Evolutionary conservation across 1,140 invertebrate genomes (phyloP).

Genomic region (Lepidostoma basale): DNA sequence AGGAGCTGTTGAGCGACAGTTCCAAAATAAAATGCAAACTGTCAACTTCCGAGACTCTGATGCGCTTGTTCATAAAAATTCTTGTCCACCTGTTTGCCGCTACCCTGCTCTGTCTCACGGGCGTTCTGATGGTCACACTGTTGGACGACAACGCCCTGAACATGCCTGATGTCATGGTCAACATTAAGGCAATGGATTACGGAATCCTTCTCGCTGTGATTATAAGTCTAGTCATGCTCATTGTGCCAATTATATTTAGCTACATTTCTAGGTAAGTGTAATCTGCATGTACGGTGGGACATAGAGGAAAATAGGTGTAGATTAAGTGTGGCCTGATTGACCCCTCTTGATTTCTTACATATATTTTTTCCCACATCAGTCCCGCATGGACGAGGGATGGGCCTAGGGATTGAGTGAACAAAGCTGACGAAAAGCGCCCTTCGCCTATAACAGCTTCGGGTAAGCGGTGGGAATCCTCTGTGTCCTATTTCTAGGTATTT

Average conservation of each 20-base stretch:
- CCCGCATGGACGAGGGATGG: no score
- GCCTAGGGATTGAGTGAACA: no score
- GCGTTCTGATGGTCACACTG: constrained; percentile 56
- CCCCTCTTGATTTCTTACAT: no score
- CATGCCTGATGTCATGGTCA: constrained; percentile 35
- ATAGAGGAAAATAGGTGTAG: no score
- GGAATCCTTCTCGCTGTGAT: constrained; percentile 47
- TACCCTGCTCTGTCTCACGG: constrained; percentile 53
- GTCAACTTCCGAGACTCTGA: constrained; percentile 13
- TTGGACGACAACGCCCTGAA: constrained; percentile 46
- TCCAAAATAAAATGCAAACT: constrained; percentile 47
- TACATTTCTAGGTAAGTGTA: constrained; percentile 50
- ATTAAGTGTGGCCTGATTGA: no score
- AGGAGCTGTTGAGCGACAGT: constrained; percentile 60
- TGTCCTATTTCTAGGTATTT: no score
- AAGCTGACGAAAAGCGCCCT: no score
- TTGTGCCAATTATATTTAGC: constrained; percentile 51
- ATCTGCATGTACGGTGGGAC: no score
- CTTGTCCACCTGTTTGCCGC: constrained; percentile 55
- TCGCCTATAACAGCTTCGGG: no score
- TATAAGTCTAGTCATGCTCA: constrained; percentile 53
- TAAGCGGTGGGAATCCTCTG: no score
- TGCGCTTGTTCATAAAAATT: constrained; percentile 50
- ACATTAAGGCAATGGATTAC: constrained; percentile 40
- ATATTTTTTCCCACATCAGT: no score